phyloP scores from a whole-genome alignment of 1,140 invertebrate species.

The Trichonephila inaurata region DNA sequence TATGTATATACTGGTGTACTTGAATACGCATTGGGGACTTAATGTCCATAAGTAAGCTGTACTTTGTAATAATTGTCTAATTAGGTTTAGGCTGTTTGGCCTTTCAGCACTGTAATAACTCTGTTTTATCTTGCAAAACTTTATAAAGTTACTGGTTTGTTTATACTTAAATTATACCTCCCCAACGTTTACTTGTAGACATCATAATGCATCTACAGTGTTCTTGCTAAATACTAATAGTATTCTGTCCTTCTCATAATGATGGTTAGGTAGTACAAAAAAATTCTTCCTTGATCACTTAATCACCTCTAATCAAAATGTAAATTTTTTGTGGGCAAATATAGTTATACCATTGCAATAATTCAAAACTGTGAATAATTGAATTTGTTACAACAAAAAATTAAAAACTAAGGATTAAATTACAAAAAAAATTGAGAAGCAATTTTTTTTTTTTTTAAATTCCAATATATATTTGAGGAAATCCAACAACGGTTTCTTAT shows the following conservation, averaged over 20 bases:
- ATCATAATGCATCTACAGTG: slow-evolving; percentile 63
- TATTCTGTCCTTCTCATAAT: slow-evolving; percentile 75
- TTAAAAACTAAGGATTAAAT: no score
- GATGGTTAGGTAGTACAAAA: slow-evolving; percentile 77
- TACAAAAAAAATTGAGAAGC: no score
- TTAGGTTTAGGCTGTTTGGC: slow-evolving; percentile 48
- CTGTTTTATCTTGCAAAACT: slow-evolving; percentile 54
- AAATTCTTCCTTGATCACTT: no score
- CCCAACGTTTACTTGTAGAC: slow-evolving; percentile 72
- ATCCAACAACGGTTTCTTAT: no score
- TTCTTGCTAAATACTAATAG: slow-evolving; percentile 75
- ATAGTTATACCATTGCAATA: no score
- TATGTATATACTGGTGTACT: slow-evolving; percentile 71
- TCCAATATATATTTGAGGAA: no score
- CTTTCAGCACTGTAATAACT: slow-evolving; percentile 56
- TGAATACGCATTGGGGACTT: slow-evolving; percentile 72
- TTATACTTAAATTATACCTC: slow-evolving; percentile 66
- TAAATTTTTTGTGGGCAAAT: no score
- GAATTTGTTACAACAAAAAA: no score
- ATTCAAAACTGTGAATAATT: no score
- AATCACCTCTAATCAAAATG: no score
- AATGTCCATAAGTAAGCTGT: slow-evolving; percentile 47
- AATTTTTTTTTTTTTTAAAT: no score
- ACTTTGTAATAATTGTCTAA: slow-evolving; percentile 53
- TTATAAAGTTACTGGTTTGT: slow-evolving; percentile 33